Evolutionary conservation across 2,888 invertebrate genomes (phyloP).

Genomic region (Steinernema carpocapsae): DNA sequence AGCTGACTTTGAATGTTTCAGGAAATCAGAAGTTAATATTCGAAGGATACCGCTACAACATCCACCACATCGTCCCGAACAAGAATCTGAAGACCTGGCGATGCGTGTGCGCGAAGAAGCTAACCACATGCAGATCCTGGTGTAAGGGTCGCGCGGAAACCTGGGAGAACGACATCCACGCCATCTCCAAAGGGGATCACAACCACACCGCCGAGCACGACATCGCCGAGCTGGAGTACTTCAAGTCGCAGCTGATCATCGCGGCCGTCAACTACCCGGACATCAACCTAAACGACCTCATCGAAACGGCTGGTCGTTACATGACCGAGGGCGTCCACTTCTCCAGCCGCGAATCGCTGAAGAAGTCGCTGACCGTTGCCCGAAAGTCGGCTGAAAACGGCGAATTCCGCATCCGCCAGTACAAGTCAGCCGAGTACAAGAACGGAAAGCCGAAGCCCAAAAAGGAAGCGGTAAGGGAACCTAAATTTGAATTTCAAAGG

Average conservation of each 20-base stretch:
- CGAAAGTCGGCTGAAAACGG: slow-evolving; percentile 62
- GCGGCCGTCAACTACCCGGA: slow-evolving; percentile 52
- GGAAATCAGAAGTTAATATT: slow-evolving; percentile 68
- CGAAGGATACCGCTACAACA: slow-evolving; percentile 67
- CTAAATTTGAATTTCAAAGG: background rate
- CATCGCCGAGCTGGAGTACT: slow-evolving; percentile 66
- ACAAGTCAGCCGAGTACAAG: slow-evolving; percentile 34
- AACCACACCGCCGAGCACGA: slow-evolving; percentile 66
- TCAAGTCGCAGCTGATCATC: slow-evolving; percentile 54
- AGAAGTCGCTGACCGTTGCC: slow-evolving; percentile 65
- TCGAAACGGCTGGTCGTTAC: slow-evolving; percentile 49
- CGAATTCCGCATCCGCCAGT: slow-evolving; percentile 57
- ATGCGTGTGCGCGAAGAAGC: slow-evolving; percentile 68
- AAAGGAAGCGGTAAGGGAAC: background rate
- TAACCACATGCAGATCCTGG: slow-evolving; percentile 56
- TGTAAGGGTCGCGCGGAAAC: slow-evolving; percentile 67
- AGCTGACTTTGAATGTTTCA: slow-evolving; percentile 16
- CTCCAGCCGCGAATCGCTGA: slow-evolving; percentile 63
- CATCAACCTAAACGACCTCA: slow-evolving; percentile 49
- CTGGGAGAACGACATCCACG: slow-evolving; percentile 63
- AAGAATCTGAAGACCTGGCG: slow-evolving; percentile 65
- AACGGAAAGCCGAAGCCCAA: slow-evolving; percentile 30
- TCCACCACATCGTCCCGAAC: slow-evolving; percentile 60
- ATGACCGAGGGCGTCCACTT: slow-evolving; percentile 55
- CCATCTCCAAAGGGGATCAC: slow-evolving; percentile 65